A percentile compares a stretch with the other conserved stretches of the same genome.
These are phyloP conservation scores for Chloropsis hardwickii DNA, from an alignment of 2,113 vertebrate genomes.

Conservation along the genomic window DNA sequence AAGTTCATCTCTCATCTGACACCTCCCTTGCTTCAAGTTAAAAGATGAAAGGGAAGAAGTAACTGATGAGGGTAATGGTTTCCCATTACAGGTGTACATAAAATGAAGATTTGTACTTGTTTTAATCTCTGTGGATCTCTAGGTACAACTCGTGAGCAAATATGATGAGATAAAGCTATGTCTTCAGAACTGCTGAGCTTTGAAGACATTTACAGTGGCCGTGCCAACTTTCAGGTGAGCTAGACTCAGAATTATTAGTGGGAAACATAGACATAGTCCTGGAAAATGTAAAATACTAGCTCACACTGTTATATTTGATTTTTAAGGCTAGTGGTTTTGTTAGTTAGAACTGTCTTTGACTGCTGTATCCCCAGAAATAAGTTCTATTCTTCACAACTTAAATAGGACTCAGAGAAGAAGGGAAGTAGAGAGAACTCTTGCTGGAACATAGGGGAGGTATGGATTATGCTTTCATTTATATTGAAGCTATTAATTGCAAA, in stretches of 20 bases:
- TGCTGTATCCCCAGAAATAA: neutral
- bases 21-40: neutral
- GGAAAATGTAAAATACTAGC: neutral
- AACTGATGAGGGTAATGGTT: neutral
- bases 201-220: neutral
- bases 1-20: neutral
- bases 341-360: neutral
- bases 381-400: neutral
- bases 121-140: neutral
- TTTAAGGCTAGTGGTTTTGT: neutral
- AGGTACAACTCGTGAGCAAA: neutral
- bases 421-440: neutral
- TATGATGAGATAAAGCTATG: neutral
- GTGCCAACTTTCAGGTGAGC: neutral
- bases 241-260: neutral
- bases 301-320: neutral
- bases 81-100: neutral
- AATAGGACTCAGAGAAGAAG: neutral
- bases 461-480: neutral
- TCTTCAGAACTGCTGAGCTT: neutral
- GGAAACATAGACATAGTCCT: neutral
- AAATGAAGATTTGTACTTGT: neutral
- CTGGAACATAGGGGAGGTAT: neutral
- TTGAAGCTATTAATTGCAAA: neutral
- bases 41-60: neutral